phyloP scores from a whole-genome alignment of 2,797 vertebrate genomes.

The Syngnathus acus region DNA sequence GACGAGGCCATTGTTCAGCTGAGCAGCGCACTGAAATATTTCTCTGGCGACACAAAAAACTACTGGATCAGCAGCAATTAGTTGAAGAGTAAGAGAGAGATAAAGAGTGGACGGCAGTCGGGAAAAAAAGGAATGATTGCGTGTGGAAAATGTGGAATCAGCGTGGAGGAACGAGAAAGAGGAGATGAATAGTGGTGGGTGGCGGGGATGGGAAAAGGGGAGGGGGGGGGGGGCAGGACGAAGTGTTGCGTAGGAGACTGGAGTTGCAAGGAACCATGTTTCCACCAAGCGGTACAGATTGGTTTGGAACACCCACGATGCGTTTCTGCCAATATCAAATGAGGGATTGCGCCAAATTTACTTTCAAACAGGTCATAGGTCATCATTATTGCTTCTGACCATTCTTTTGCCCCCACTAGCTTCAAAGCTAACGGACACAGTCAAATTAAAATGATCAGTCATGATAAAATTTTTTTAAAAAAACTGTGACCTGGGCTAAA shows the following conservation, averaged over 20 bases:
- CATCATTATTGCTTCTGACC: slow-evolving; percentile 52
- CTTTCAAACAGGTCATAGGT: too few relatives aligned
- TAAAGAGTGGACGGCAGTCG: slow-evolving; percentile 47
- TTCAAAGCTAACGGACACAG: slow-evolving; percentile 52
- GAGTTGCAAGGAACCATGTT: slow-evolving; percentile 35
- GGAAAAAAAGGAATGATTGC: slow-evolving; percentile 33
- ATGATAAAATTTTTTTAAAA: slow-evolving; percentile 30
- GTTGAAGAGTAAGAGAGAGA: slow-evolving; percentile 62
- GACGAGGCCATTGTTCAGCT: slow-evolving; percentile 61
- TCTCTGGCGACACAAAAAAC: slow-evolving; percentile 63
- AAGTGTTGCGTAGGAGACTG: slow-evolving; percentile 41
- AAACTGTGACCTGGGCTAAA: slow-evolving; percentile 36
- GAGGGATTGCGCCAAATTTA: too few relatives aligned
- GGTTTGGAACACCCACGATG: not conserved
- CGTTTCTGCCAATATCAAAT: not conserved
- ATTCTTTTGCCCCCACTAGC: slow-evolving; percentile 52
- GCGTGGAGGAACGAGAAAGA: slow-evolving; percentile 47
- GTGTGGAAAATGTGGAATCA: slow-evolving; percentile 56
- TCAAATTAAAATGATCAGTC: slow-evolving; percentile 63
- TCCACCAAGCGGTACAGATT: slow-evolving; percentile 1
- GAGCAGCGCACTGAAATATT: slow-evolving; percentile 61
- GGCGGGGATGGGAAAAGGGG: slow-evolving; percentile 20
- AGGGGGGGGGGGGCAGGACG: slow-evolving; percentile 3
- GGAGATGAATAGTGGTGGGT: slow-evolving; percentile 21
- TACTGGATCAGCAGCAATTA: slow-evolving; percentile 69